These are phyloP conservation scores for Drosophila quadrilineata DNA, from an alignment of 1,140 invertebrate species.

Conservation along the genomic window DNA sequence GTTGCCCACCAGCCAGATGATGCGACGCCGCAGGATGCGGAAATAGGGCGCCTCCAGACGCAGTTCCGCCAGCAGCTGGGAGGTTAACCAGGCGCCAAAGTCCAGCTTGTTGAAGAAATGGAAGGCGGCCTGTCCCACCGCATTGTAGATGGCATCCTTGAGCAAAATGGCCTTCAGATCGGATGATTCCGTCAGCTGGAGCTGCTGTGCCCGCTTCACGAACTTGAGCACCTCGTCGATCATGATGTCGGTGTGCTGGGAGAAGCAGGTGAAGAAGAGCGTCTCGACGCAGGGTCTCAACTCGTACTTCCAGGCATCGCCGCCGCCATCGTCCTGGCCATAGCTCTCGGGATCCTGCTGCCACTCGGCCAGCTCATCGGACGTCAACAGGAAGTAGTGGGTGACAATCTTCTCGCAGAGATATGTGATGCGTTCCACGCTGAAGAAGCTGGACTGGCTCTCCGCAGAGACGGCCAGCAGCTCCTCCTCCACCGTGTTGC, in stretches of 20 bases:
- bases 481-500: constrained; percentile 42
- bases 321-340: constrained; percentile 92
- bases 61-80: constrained; percentile 90
- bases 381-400: constrained; percentile 93
- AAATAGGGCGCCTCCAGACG: constrained; percentile 92
- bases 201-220: constrained; percentile 85
- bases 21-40: constrained; percentile 92
- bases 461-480: constrained; percentile 69
- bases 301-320: constrained; percentile 96
- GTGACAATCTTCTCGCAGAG: constrained; percentile 92
- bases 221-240: constrained; percentile 89
- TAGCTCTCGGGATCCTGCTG: constrained; percentile 94
- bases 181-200: constrained; percentile 84
- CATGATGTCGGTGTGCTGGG: constrained; percentile 88
- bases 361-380: constrained; percentile 93
- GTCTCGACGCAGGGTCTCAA: constrained; percentile 93
- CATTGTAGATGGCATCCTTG: constrained; percentile 98
- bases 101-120: constrained; percentile 96
- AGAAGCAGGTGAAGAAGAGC: constrained; percentile 92
- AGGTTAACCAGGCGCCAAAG: constrained; percentile 96
- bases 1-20: constrained; percentile 92
- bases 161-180: constrained; percentile 90
- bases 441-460: constrained; percentile 86
- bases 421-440: constrained; percentile 86
- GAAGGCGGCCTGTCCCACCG: constrained; percentile 93